Percentiles rank a stretch among this genome's conserved stretches.
Evolutionary conservation across 2,797 vertebrate species (phyloP).

Genomic region (Naso thynnoides): DNA sequence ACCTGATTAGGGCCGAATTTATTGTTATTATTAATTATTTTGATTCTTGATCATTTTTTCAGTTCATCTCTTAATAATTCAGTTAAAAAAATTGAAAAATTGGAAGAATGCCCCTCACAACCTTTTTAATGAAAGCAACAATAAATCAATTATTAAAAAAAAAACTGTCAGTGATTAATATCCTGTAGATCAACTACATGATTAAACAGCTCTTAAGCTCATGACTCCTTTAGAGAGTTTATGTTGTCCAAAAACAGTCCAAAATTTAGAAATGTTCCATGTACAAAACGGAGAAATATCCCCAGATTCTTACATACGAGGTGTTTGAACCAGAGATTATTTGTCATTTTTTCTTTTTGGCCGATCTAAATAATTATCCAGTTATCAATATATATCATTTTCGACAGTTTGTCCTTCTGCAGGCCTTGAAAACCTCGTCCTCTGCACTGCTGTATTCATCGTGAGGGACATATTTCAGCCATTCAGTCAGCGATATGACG

Average conservation of each 20-base stretch:
- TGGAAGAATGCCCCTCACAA: neutral
- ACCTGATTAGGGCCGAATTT: neutral
- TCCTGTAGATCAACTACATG: neutral
- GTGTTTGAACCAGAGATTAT: neutral
- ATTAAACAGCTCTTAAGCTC: neutral
- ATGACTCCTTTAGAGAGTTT: neutral
- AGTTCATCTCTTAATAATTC: neutral
- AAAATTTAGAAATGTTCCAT: neutral
- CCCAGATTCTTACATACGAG: too few species aligned
- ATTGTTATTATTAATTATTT: neutral
- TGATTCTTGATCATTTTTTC: too few species aligned
- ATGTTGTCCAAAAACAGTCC: neutral
- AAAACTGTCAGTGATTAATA: too few species aligned
- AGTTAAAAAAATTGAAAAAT: neutral
- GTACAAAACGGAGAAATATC: neutral
- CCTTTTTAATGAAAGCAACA: too few species aligned
- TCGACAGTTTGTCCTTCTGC: neutral
- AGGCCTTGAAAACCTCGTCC: neutral
- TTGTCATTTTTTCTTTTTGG: neutral
- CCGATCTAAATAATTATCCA: neutral
- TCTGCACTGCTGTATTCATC: neutral
- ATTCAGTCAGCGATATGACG: neutral
- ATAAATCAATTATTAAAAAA: too few species aligned
- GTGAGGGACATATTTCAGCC: neutral
- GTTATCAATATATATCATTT: neutral